Evolutionary conservation across 1,140 invertebrate genomes (phyloP), one percentile per base, ranked within the genome.

Genomic region (Magallana gigas): DNA sequence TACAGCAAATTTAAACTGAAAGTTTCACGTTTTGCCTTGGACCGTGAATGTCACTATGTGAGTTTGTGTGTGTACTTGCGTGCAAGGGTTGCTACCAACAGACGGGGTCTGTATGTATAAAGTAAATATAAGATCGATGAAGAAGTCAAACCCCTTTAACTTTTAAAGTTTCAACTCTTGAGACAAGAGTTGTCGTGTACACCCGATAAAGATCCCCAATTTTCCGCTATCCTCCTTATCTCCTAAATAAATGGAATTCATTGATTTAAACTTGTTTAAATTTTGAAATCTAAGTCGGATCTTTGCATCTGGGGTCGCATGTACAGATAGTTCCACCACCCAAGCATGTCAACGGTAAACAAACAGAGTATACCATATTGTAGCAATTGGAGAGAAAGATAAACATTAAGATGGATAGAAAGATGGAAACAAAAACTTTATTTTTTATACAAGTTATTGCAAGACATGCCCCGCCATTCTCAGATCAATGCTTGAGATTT

Each of bases 121-220:
- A 71, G 68, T 71, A 71, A 71, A 71, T 71, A 71, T 5, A 29
- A 71, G 11, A 71, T 71, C 23, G 18, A 29, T 23, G 18, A 48
- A 23, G 4, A 71, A 71, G 68, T 71, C 36, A 71, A 71, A 71
- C 68, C 68, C 68, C 68, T 71, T 71, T 71, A 71, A 71, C 68
- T 71, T 71, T 71, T 71, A 36, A 71, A 71, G 68, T 29, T 71
- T 71, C 36, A 71, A 71, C 68, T 71, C 68, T 71, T 71, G 68
- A 23, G 68, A 29, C 68, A 11, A 23, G n/a, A 23, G 18, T 71
- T 71, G 29, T 71, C 18, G 12, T 71, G 68, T 71, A 23, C 6
- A 71, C n/a, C 36, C 68, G 68, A 71, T 71, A 71, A 71, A 11
- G 68, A 71, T 71, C 68, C 68, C 6, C 68, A 18, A 71, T 36